These are phyloP conservation scores for Epizoanthus illoricatus DNA, from an alignment of 92 coral and sea anemone genomes.

Conservation along the genomic window DNA sequence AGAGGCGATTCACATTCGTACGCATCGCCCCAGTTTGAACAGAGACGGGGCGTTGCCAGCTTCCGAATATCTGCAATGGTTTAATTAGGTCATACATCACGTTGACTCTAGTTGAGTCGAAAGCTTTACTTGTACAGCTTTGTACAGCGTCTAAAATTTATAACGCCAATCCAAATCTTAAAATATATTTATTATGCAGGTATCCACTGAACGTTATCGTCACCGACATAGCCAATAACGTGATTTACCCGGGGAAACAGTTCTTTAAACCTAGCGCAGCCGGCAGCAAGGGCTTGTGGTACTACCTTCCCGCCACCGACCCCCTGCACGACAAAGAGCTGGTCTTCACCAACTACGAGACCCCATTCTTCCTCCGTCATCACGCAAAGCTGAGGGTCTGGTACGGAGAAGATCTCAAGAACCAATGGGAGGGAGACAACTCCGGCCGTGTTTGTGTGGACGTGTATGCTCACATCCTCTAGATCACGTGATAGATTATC, in stretches of 20 bases:
- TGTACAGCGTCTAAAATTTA: too few relatives aligned
- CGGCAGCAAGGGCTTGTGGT: neutral
- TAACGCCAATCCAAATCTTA: too few relatives aligned
- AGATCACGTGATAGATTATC: neutral
- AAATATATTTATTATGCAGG: too few relatives aligned
- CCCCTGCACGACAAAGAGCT: neutral
- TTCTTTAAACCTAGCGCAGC: neutral
- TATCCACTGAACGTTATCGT: neutral
- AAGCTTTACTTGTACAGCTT: too few relatives aligned
- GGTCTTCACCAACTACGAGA: slow-evolving; percentile 30
- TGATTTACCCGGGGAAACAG: neutral
- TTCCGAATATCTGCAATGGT: too few relatives aligned
- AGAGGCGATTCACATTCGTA: too few relatives aligned
- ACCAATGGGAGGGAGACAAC: slow-evolving; percentile 24
- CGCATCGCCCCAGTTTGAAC: too few relatives aligned
- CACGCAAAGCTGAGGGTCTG: slow-evolving; percentile 6
- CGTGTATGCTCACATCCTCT: slow-evolving; percentile 21
- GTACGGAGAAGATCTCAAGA: slow-evolving; percentile 21
- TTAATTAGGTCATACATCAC: too few relatives aligned
- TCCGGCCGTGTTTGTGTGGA: slow-evolving; percentile 13
- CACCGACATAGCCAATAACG: neutral
- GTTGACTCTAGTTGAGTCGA: too few relatives aligned
- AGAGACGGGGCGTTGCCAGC: too few relatives aligned
- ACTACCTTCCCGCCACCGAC: slow-evolving; percentile 17
- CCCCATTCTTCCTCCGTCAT: slow-evolving; percentile 10